These are phyloP conservation scores for Urocynchramus pylzowi DNA, from an alignment of 2,113 vertebrate genomes.

Conservation along the genomic window DNA sequence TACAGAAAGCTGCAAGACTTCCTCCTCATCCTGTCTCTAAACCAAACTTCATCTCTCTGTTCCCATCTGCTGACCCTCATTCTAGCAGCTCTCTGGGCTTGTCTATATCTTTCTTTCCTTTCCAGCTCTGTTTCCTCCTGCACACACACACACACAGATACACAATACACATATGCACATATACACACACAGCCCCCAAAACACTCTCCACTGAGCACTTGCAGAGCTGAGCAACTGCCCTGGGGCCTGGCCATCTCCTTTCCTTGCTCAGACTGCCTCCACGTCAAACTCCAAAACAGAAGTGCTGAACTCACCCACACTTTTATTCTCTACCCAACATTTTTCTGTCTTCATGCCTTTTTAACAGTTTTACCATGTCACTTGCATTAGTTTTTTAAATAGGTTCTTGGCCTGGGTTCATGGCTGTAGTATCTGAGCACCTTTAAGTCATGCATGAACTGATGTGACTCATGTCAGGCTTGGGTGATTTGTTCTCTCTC, in stretches of 20 bases:
- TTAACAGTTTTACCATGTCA: neutral
- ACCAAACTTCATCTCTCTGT: neutral
- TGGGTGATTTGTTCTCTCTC: conserved; percentile 31
- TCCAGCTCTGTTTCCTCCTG: neutral
- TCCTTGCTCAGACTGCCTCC: neutral
- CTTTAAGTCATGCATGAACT: conserved; percentile 47
- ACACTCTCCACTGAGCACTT: neutral
- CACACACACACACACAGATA: no score
- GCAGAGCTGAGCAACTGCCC: neutral
- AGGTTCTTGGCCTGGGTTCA: neutral
- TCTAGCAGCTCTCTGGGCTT: neutral
- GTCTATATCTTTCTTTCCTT: neutral
- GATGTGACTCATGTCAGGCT: conserved; percentile 19
- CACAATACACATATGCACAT: accelerated
- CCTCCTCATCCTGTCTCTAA: neutral
- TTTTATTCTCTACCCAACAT: neutral
- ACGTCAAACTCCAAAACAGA: neutral
- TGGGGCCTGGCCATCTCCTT: accelerated
- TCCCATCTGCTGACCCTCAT: neutral
- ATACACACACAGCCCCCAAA: neutral
- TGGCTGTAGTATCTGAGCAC: conserved; percentile 20
- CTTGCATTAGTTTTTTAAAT: neutral
- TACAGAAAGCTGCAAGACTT: neutral
- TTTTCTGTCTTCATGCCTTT: neutral
- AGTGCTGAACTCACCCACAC: neutral